These are phyloP conservation scores for Agrenia bidenticulata DNA, from an alignment of 2,888 invertebrate genomes.

Conservation along the genomic window DNA sequence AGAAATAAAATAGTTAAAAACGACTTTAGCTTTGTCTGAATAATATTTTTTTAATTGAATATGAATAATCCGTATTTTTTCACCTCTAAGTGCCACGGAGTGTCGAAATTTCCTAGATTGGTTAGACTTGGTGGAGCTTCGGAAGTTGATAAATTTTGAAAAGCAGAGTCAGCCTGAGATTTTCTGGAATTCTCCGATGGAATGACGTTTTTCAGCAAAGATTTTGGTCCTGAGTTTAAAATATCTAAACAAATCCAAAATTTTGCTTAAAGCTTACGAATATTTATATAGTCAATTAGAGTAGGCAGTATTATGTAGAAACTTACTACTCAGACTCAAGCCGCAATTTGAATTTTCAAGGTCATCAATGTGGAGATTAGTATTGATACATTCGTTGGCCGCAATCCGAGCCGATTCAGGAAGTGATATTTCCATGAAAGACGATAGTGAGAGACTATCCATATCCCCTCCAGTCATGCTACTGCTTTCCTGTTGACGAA, in stretches of 20 bases:
- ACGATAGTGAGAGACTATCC: constrained; percentile 48
- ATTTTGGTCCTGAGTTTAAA: constrained; percentile 19
- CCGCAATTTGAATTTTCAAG: constrained; percentile 45
- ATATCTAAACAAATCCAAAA: constrained; percentile 14
- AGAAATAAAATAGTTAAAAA: neutral
- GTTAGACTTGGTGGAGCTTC: too few relatives aligned
- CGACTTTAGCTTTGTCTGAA: neutral
- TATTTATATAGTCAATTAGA: constrained; percentile 1
- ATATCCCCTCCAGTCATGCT: constrained; percentile 28
- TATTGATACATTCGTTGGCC: constrained; percentile 38
- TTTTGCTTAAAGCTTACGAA: constrained; percentile 1
- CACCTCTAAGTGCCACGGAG: constrained; percentile 20
- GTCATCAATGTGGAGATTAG: constrained; percentile 42
- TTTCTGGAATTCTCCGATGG: constrained; percentile 34
- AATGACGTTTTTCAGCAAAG: constrained; percentile 7
- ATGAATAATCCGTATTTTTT: neutral
- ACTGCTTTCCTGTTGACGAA: neutral
- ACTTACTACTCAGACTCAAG: constrained; percentile 39
- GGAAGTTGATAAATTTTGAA: too few relatives aligned
- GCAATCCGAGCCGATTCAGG: constrained; percentile 49
- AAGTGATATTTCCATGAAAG: constrained; percentile 52
- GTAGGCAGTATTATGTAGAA: neutral
- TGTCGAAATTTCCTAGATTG: constrained; percentile 23
- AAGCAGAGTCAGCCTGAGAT: too few relatives aligned
- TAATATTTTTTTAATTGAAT: neutral